Percentiles rank a stretch among this genome's conserved stretches.
phyloP scores from a whole-genome alignment of 2,888 invertebrate species.

The Sycophila texana region DNA sequence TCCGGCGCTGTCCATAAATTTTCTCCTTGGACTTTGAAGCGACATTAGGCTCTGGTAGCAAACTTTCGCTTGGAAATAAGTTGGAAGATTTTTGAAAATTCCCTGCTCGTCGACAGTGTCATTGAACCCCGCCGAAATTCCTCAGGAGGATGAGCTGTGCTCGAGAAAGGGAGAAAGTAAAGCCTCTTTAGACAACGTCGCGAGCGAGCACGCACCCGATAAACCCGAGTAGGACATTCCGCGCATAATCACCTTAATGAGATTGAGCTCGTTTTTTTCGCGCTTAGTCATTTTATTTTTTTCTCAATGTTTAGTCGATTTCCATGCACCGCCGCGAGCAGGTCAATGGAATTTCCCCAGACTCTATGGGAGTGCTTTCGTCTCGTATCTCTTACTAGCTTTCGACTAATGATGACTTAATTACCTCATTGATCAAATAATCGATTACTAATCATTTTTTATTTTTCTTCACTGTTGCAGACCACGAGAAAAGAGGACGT shows the following conservation, averaged over 20 bases:
- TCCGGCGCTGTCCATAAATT: not conserved
- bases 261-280: conserved; percentile 38
- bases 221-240: conserved; percentile 17
- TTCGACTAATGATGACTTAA: not conserved
- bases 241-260: conserved; percentile 4
- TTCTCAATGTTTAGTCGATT: not conserved
- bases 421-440: not conserved
- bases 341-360: not conserved
- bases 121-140: not conserved
- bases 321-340: not conserved
- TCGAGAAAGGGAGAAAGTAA: conserved; percentile 47
- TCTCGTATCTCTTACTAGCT: no score
- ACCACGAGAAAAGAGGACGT: conserved; percentile 67
- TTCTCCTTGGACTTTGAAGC: not conserved
- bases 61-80: not conserved
- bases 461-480: conserved; percentile 58
- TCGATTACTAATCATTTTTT: not conserved
- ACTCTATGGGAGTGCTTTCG: no score
- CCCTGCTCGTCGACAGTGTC: not conserved
- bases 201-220: conserved; percentile 5
- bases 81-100: no score
- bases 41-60: not conserved
- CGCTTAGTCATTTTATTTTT: not conserved
- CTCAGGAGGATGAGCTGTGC: not conserved
- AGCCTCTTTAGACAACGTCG: conserved; percentile 20